These are phyloP conservation scores for Nomada ruficornis DNA, from an alignment of 2,888 invertebrate genomes.

Conservation along the genomic window DNA sequence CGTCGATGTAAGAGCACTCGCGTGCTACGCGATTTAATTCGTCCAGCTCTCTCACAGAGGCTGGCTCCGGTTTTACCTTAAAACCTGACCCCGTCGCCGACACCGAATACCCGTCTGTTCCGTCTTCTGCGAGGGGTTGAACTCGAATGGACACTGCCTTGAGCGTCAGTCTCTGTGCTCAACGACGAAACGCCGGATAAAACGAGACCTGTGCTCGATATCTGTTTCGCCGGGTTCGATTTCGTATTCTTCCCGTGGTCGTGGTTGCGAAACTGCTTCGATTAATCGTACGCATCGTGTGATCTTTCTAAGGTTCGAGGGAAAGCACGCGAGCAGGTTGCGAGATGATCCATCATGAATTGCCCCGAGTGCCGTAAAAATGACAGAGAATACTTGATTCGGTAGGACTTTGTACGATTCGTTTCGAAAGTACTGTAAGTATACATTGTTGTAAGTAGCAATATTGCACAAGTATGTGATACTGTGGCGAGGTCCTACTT, in stretches of 20 bases:
- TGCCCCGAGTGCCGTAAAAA: not conserved
- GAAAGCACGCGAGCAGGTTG: not conserved
- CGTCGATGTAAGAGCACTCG: conserved; percentile 55
- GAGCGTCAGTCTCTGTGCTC: conserved; percentile 23
- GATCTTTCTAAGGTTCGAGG: not conserved
- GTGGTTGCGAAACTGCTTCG: not conserved
- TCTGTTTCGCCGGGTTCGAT: not conserved
- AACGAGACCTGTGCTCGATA: conserved; percentile 5
- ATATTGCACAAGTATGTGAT: too few species aligned
- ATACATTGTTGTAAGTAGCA: not conserved
- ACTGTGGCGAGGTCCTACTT: too few species aligned
- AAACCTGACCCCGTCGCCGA: conserved; percentile 69
- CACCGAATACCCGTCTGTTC: conserved; percentile 55
- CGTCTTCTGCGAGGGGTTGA: conserved; percentile 17
- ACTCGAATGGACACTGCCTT: conserved; percentile 1
- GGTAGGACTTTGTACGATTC: not conserved
- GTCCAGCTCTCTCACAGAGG: conserved; percentile 53
- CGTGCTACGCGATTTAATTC: conserved; percentile 49
- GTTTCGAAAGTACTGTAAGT: not conserved
- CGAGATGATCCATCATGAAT: not conserved
- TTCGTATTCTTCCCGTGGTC: not conserved
- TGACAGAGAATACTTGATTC: not conserved
- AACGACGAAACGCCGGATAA: conserved; percentile 22
- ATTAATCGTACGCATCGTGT: not conserved
- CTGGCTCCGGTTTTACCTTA: conserved; percentile 64